Evolutionary conservation across 1,140 invertebrate genomes (phyloP).

Genomic region (Polyergus mexicanus): DNA sequence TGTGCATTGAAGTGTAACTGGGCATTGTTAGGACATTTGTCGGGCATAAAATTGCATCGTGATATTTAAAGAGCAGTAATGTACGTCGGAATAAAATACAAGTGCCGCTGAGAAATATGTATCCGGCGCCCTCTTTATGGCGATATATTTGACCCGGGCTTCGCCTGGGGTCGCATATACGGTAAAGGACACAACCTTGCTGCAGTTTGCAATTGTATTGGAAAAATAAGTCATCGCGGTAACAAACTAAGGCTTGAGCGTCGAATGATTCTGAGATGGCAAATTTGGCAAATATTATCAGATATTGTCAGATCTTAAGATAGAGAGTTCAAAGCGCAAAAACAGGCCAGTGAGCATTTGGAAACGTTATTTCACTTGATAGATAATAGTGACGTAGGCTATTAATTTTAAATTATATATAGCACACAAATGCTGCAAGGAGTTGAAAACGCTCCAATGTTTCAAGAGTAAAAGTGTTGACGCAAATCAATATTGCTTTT

Average conservation of each 20-base stretch:
- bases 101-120: conserved; percentile 47
- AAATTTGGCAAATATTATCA: conserved; percentile 7
- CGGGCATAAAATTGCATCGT: conserved; percentile 46
- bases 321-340: not conserved
- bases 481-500: too few species aligned
- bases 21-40: conserved; percentile 56
- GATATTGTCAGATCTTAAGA: not conserved
- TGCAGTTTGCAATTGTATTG: conserved; percentile 57
- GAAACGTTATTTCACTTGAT: not conserved
- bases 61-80: conserved; percentile 62
- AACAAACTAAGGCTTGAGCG: conserved; percentile 35
- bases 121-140: conserved; percentile 47
- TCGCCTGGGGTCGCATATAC: conserved; percentile 10
- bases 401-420: conserved; percentile 7
- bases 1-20: conserved; percentile 44
- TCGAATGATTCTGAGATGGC: not conserved
- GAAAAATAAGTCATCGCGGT: conserved; percentile 12
- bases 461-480: too few species aligned
- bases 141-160: conserved; percentile 54
- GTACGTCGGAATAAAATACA: conserved; percentile 58
- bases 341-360: not conserved
- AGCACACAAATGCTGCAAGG: not conserved
- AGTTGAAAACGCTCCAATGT: too few species aligned
- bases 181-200: conserved; percentile 52
- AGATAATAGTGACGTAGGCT: conserved; percentile 1